Evolutionary conservation across 2,797 vertebrate species (phyloP).

Genomic region (Artibeus jamaicensis): DNA sequence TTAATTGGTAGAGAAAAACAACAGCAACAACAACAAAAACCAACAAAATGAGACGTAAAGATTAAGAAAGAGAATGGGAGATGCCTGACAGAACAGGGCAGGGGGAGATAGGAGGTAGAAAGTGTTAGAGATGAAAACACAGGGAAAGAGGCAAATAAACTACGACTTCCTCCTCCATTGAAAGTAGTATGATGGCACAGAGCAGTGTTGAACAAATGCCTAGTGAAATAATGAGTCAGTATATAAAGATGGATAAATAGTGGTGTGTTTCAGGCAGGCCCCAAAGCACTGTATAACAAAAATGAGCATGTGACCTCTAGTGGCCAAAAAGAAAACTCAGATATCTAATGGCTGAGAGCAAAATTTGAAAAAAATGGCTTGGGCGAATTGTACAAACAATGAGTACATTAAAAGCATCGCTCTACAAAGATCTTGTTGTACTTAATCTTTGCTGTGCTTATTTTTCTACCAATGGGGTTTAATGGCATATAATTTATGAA

Average conservation of each 20-base stretch:
- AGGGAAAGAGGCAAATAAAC: background rate
- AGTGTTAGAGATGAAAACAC: background rate
- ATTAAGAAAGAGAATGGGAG: background rate
- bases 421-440: background rate
- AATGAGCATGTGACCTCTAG: constrained; percentile 53
- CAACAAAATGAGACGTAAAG: background rate
- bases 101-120: background rate
- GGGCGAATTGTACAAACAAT: background rate
- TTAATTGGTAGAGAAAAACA: background rate
- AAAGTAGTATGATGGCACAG: background rate
- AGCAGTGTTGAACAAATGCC: background rate
- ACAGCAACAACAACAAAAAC: background rate
- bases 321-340: constrained; percentile 53
- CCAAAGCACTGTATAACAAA: background rate
- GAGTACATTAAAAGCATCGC: background rate
- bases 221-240: background rate
- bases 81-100: background rate
- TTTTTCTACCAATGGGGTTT: constrained; percentile 1
- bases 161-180: background rate
- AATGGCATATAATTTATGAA: background rate
- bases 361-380: background rate
- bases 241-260: background rate
- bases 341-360: background rate
- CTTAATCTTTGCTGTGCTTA: background rate
- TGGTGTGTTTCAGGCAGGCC: background rate